Base-by-base conservation (phyloP, 1,140 invertebrate genomes). In the Drosophila athabasca region DNA sequence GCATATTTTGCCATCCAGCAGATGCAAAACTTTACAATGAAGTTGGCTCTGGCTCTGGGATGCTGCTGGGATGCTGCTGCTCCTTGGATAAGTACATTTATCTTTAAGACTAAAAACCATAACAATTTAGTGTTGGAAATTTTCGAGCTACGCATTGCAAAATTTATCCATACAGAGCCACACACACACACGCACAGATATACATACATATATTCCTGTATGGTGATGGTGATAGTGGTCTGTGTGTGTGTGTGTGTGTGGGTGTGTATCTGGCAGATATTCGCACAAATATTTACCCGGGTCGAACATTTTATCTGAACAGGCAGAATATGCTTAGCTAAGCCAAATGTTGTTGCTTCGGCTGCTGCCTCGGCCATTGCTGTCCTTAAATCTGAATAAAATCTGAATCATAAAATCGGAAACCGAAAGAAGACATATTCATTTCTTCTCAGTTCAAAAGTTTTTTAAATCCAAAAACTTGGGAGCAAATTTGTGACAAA, bases 61-160 rank as follows among this genome's bases (percentile, higher is more conserved):
- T 31, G 35, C 45, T 45, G 13, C n/a, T 19, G 17, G 17, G 17
- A 19, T 19, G 17, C 26, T 29, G 26, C 13, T 24, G 43, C 55
- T 58, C 17, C 26, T 39, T 69, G 67, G 67, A 65, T 69, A 58
- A 76, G 54, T 67, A 61, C 57, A 54, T 76, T 76, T 76, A 76
- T 76, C 73, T 76, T 76, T 60, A 58, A 79, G 69, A 54, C 76
- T 66, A 65, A 62, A 79, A 62, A 79, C 80, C 79, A 83, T 76
- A 83, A 83, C 80, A 83, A 83, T 84, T 87, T 87, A 57, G 81
- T 72, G 83, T 65, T 82, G 76, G 76, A 77, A 74, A 84, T 88
- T 83, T 85, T 81, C 66, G 60, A 83, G 83, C 83, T 78, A 88
- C 79, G 78, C 79, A 85, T 53, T 78, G 79, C 83, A 83, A 74